These are phyloP conservation scores for Tryphoninae sp. DNA, from an alignment of 2,888 invertebrate species.

Conservation along the genomic window DNA sequence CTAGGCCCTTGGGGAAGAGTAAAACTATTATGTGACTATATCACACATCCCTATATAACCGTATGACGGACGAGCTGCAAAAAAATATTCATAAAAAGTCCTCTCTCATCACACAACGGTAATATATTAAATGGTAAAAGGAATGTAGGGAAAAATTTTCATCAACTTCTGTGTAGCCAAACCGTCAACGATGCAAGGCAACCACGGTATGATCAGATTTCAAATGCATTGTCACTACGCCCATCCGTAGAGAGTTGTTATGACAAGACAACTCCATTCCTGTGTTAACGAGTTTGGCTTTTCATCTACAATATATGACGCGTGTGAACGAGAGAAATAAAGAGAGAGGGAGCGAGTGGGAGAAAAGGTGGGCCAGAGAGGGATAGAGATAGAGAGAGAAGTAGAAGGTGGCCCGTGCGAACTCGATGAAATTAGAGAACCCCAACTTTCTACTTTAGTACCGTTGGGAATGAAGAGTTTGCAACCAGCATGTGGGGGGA, in stretches of 20 bases:
- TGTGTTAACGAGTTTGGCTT: constrained; percentile 64
- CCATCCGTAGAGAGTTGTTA: constrained; percentile 52
- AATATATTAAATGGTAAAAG: neutral
- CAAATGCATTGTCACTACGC: constrained; percentile 56
- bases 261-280: constrained; percentile 62
- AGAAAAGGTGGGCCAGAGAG: neutral
- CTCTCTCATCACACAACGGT: too few species aligned
- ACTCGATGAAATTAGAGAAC: constrained; percentile 65
- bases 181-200: neutral
- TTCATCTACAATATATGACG: constrained; percentile 47
- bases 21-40: too few species aligned
- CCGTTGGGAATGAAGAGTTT: constrained; percentile 61
- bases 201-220: constrained; percentile 55
- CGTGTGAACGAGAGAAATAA: neutral
- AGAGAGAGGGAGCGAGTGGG: neutral
- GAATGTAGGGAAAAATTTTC: neutral
- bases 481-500: constrained; percentile 31
- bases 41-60: too few species aligned
- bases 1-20: too few species aligned
- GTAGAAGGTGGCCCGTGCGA: constrained; percentile 43
- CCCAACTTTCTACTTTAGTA: constrained; percentile 57
- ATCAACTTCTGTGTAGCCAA: neutral
- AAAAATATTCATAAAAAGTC: too few species aligned
- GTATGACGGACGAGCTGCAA: too few species aligned
- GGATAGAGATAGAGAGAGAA: constrained; percentile 4